Base-by-base conservation (phyloP, 2,113 vertebrate species). In the Zingel zingel region DNA sequence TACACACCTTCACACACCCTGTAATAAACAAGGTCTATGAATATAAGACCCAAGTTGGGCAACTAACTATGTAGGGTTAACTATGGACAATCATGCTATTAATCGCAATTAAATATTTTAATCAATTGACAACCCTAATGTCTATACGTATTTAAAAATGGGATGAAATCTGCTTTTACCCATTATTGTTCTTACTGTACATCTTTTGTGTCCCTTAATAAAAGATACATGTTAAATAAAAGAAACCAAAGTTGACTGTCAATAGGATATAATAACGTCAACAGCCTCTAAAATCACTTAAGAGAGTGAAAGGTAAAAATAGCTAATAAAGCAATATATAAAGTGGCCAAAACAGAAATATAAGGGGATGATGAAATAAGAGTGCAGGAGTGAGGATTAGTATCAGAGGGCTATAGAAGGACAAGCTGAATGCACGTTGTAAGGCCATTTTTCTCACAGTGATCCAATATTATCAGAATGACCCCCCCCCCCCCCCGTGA, bases 381-480 rank as follows among this genome's bases (percentile, higher is more conserved):
- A 48, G 36, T 16, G 65, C 23, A 45, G 57, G 27, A 39, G 43
- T 51, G 30, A 73, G 59, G 47, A 56, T 70, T 47, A n/a, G 50
- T 23, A 72, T 73, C 56, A 13, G 30, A 69, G 57, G 51, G 45
- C 23, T 0, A 36, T 21, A 18, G 45, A 51, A 79, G 57, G 51
- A 50, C 67, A 66, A 59, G 53, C 48, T 48, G 50, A 80, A 70
- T 48, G 62, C 30, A 71, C 11, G 7, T 27, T 78, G 62, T 73
- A 56, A 65, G 61, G 78, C 82, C 36, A 73, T 88, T 92, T 85
- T 71, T 82, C 80, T 86, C 80, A 77, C 21, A 86, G 84, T 33
- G 8, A 92, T 91, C 90, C 77, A 87, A 90, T 88, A 89, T 87
- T 79, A 80, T 79, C 82, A 77, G 65, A 84, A 70, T 4, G 1